Conservation (phyloP, 2,888 invertebrate species). For the Saturnia japonica region DNA sequence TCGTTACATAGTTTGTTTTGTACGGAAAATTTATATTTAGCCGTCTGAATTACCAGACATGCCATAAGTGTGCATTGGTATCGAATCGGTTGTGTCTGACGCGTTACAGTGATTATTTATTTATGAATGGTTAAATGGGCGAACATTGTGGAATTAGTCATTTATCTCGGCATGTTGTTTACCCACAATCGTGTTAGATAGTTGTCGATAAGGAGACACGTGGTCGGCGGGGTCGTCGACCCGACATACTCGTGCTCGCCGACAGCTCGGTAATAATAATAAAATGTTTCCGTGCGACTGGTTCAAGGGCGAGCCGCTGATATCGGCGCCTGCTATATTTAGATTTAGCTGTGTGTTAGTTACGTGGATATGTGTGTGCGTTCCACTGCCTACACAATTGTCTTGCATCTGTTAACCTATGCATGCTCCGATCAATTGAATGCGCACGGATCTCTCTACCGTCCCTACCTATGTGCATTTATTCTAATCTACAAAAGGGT, state of each 20-base stretch:
- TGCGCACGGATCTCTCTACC: constrained; percentile 8
- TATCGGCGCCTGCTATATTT: constrained; percentile 82
- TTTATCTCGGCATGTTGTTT: constrained; percentile 80
- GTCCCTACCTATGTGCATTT: not conserved
- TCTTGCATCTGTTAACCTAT: constrained; percentile 49
- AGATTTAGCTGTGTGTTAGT: constrained; percentile 77
- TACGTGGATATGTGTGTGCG: constrained; percentile 59
- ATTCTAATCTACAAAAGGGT: not conserved
- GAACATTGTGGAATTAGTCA: constrained; percentile 78
- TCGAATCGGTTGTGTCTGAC: constrained; percentile 62
- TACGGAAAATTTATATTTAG: not conserved
- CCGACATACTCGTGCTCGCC: constrained; percentile 80
- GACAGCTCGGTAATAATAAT: constrained; percentile 82
- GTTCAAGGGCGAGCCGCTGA: constrained; percentile 82
- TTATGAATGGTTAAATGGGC: constrained; percentile 75
- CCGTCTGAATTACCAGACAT: constrained; percentile 1
- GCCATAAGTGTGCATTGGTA: constrained; percentile 44
- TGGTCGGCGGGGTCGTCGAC: constrained; percentile 79
- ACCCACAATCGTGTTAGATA: constrained; percentile 82
- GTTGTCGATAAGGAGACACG: constrained; percentile 83
- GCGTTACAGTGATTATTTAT: constrained; percentile 69
- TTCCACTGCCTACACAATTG: constrained; percentile 52
- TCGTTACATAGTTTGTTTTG: not conserved
- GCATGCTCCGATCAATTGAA: constrained; percentile 19
- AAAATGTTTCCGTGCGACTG: constrained; percentile 83